Percentiles rank a stretch among this genome's conserved stretches.
Conservation (phyloP, 2,888 invertebrate species). For the Myopa testacea region DNA sequence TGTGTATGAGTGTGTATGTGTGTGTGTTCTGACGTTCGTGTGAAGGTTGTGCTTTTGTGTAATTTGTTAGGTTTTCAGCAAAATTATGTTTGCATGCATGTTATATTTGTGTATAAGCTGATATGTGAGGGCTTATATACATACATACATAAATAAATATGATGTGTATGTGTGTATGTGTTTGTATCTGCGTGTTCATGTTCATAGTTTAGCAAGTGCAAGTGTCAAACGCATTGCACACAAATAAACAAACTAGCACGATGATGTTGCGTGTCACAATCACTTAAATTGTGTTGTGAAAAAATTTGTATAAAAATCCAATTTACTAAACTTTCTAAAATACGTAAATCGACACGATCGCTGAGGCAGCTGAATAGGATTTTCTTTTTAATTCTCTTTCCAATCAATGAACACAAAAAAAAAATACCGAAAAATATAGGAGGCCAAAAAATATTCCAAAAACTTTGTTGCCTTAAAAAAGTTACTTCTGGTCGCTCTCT, state of each 20-base stretch:
- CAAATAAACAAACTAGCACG: background rate
- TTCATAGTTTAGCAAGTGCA: background rate
- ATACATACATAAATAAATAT: no score
- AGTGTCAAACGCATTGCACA: background rate
- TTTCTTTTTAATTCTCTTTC: no score
- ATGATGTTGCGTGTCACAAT: background rate
- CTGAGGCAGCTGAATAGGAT: no score
- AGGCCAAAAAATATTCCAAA: no score
- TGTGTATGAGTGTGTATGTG: no score
- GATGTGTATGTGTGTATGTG: background rate
- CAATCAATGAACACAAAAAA: no score
- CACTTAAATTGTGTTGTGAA: background rate
- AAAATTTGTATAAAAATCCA: background rate
- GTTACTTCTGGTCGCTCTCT: no score
- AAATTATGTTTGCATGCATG: conserved; percentile 3
- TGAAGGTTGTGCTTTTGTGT: background rate
- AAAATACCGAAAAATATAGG: no score
- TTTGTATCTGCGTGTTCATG: background rate
- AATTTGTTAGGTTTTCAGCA: background rate
- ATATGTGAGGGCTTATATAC: background rate
- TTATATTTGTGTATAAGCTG: background rate
- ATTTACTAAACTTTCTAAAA: background rate
- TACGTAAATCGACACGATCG: no score
- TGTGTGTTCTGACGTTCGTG: background rate
- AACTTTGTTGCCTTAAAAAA: no score